Evolutionary conservation across 2,888 invertebrate species (phyloP).

Genomic region (Leucoptera coffeella): DNA sequence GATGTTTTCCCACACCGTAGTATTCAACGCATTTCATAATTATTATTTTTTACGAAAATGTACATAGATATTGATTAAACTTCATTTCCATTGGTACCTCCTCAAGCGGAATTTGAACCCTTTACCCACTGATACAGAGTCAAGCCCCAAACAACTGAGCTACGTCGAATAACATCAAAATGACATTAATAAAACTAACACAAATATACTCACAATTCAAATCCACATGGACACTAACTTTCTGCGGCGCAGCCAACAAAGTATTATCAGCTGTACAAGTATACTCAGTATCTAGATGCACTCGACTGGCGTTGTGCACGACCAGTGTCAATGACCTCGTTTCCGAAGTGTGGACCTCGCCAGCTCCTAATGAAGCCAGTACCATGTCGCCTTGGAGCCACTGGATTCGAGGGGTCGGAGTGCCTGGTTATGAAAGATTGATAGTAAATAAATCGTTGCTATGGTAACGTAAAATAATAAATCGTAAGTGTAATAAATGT

Average conservation of each 20-base stretch:
- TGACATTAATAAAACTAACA: too few relatives aligned
- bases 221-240: constrained; percentile 59
- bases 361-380: constrained; percentile 20
- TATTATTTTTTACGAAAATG: too few relatives aligned
- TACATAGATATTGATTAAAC: too few relatives aligned
- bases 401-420: constrained; percentile 33
- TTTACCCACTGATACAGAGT: too few relatives aligned
- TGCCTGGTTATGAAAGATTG: constrained; percentile 23
- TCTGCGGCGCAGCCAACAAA: constrained; percentile 57
- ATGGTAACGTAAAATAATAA: too few relatives aligned
- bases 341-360: constrained; percentile 17
- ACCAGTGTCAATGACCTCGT: constrained; percentile 22
- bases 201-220: constrained; percentile 61
- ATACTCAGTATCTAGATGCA: constrained; percentile 58
- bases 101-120: too few relatives aligned
- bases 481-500: too few relatives aligned
- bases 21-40: too few relatives aligned
- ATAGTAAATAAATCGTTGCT: not conserved
- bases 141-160: too few relatives aligned
- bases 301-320: constrained; percentile 39
- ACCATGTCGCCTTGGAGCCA: constrained; percentile 37
- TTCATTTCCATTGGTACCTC: too few relatives aligned
- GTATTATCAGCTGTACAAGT: constrained; percentile 70
- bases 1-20: too few relatives aligned
- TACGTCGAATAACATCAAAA: too few relatives aligned